These are phyloP conservation scores for Phrynocephalus vlangalii DNA, from an alignment of 2,797 vertebrate genomes.

Conservation along the genomic window DNA sequence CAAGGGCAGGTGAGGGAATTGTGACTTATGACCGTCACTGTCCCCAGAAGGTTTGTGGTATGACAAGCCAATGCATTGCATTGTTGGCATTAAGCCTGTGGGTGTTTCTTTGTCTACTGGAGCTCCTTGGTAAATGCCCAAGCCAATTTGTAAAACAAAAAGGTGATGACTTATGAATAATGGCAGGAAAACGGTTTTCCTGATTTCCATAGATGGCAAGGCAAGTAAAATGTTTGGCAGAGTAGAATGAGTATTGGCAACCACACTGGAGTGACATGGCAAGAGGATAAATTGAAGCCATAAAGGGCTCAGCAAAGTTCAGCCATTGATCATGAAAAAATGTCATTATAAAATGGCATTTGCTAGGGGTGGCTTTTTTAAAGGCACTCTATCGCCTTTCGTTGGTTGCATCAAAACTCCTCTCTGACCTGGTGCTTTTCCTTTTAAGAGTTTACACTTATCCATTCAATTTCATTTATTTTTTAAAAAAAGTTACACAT, in stretches of 20 bases:
- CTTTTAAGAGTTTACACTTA: neutral
- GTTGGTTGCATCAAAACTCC: neutral
- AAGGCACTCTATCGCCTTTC: neutral
- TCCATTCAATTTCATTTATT: too few species aligned
- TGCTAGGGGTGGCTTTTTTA: neutral
- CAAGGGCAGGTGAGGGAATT: conserved; percentile 19
- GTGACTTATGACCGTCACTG: conserved; percentile 17
- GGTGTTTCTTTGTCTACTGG: neutral
- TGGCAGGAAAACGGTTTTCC: conserved; percentile 28
- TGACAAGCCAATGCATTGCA: conserved; percentile 25
- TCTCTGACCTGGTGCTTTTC: neutral
- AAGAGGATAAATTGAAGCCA: conserved; percentile 36
- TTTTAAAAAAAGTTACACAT: too few species aligned
- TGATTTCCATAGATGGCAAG: conserved; percentile 45
- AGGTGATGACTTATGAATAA: conserved; percentile 26
- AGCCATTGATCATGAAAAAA: conserved; percentile 43
- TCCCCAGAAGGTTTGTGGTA: neutral
- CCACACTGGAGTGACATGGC: conserved; percentile 17
- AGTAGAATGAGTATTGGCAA: conserved; percentile 39
- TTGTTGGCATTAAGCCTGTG: neutral
- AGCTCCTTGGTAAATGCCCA: conserved; percentile 30
- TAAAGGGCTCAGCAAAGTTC: conserved; percentile 42
- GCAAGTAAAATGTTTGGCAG: conserved; percentile 35
- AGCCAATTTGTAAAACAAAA: conserved; percentile 8
- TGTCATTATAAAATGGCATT: conserved; percentile 18